Percentiles rank a stretch among this genome's conserved stretches.
These are phyloP conservation scores for Zalophus californianus DNA, from an alignment of 2,797 vertebrate genomes.

Conservation along the genomic window DNA sequence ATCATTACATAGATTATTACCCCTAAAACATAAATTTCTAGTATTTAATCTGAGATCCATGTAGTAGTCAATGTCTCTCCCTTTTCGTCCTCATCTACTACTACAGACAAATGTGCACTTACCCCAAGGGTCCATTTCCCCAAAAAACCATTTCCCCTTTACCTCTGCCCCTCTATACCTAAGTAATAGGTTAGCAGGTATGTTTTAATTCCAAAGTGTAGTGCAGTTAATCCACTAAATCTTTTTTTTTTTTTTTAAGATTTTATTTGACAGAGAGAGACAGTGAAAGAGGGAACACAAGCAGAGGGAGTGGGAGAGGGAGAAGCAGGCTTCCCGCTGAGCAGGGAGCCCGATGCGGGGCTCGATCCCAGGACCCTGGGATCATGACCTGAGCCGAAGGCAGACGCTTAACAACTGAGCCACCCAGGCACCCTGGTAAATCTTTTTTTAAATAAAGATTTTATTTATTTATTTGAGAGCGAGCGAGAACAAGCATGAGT, in stretches of 20 bases:
- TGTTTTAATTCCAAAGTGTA: constrained; percentile 26
- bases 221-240: not conserved
- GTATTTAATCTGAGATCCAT: constrained; percentile 10
- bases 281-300: too few species aligned
- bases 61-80: not conserved
- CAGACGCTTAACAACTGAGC: too few species aligned
- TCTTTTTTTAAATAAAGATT: not conserved
- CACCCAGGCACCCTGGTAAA: not conserved
- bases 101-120: not conserved
- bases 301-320: too few species aligned
- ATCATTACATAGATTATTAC: not conserved
- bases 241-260: not conserved
- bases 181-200: not conserved
- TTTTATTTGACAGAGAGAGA: too few species aligned
- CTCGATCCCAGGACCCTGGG: too few species aligned
- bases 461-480: too few species aligned
- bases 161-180: not conserved
- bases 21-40: not conserved
- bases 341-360: too few species aligned
- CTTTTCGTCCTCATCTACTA: not conserved
- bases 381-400: too few species aligned
- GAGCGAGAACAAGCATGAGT: too few species aligned
- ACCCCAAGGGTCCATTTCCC: not conserved
- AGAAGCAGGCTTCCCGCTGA: too few species aligned
- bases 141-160: not conserved